Conservation (phyloP, 2,113 vertebrate species). For the Alectura lathami region DNA sequence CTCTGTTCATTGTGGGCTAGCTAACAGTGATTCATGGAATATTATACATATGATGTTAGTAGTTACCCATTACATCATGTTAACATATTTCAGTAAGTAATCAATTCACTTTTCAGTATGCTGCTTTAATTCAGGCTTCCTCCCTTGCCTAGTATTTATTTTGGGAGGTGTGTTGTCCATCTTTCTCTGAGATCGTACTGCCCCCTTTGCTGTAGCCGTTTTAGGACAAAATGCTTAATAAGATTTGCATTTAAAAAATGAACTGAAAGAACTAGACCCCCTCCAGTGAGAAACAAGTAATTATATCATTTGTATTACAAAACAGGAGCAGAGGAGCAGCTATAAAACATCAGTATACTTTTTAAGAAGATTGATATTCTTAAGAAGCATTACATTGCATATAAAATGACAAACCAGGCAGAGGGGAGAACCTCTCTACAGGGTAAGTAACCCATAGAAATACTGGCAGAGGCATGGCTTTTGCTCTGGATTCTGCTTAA, state of each 20-base stretch:
- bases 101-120: slow-evolving; percentile 72
- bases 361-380: slow-evolving; percentile 75
- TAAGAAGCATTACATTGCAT: slow-evolving; percentile 67
- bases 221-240: slow-evolving; percentile 83
- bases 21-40: slow-evolving; percentile 76
- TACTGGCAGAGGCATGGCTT: background rate
- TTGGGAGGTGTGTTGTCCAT: slow-evolving; percentile 72
- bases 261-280: slow-evolving; percentile 74
- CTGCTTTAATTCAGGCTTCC: slow-evolving; percentile 77
- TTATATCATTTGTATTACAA: slow-evolving; percentile 86
- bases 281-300: slow-evolving; percentile 81
- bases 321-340: slow-evolving; percentile 71
- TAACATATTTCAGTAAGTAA: slow-evolving; percentile 81
- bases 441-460: slow-evolving; percentile 16
- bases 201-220: slow-evolving; percentile 78
- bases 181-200: slow-evolving; percentile 66
- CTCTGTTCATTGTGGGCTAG: slow-evolving; percentile 42
- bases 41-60: slow-evolving; percentile 74
- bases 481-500: background rate
- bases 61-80: slow-evolving; percentile 74
- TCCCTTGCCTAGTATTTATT: slow-evolving; percentile 76
- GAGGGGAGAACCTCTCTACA: slow-evolving; percentile 46
- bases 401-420: slow-evolving; percentile 55
- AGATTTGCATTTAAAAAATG: slow-evolving; percentile 87
- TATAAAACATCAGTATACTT: slow-evolving; percentile 74